phyloP scores from a whole-genome alignment of 2,797 vertebrate genomes.

The Hozukius guyotensis region DNA sequence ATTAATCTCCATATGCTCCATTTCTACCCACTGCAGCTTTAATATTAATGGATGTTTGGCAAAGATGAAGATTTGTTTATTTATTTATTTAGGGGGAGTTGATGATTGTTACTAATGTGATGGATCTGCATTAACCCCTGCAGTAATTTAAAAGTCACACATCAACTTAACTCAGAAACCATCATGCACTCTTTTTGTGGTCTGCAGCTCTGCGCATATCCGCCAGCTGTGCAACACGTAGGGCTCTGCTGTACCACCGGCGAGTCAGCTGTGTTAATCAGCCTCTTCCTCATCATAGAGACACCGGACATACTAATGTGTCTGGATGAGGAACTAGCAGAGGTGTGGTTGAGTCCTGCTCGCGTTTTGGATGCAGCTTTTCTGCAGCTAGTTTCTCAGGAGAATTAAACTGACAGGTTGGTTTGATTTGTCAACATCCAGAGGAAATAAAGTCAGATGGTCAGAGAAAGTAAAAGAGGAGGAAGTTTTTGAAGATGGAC shows the following conservation, averaged over 20 bases:
- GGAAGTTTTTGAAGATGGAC: slow-evolving; percentile 68
- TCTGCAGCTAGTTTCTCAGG: not conserved
- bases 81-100: not conserved
- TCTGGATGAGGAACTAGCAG: slow-evolving; percentile 46
- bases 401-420: not conserved
- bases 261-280: slow-evolving; percentile 35
- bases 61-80: too few species aligned
- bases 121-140: not conserved
- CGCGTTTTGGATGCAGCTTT: not conserved
- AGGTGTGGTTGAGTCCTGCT: too few species aligned
- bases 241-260: too few species aligned
- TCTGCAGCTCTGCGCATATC: slow-evolving; percentile 17
- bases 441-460: not conserved
- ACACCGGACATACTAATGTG: slow-evolving; percentile 34
- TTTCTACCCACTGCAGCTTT: too few species aligned
- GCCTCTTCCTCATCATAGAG: slow-evolving; percentile 66
- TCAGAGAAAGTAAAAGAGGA: not conserved
- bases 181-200: not conserved
- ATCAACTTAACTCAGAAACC: not conserved
- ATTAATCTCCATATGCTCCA: too few species aligned
- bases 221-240: slow-evolving; percentile 22
- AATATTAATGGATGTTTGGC: not conserved
- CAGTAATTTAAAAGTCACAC: not conserved
- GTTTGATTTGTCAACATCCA: not conserved
- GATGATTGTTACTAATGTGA: not conserved